These are phyloP conservation scores for Apostichopus japonicus DNA, from an alignment of 35 echinoderm and acorn worm genomes.

Conservation along the genomic window DNA sequence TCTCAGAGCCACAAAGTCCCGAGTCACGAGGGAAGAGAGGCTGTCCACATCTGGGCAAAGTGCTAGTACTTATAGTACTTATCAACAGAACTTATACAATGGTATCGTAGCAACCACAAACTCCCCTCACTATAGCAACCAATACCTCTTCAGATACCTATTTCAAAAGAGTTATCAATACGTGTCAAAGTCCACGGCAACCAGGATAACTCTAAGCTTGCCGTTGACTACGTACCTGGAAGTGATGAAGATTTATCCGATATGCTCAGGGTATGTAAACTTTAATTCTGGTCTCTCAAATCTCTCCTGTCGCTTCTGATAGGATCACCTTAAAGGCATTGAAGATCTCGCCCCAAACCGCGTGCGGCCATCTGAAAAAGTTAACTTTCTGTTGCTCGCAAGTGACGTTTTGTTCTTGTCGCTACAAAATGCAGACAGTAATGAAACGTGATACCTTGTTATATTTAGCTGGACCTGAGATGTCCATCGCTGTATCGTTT, in stretches of 20 bases:
- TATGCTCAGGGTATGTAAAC: slow-evolving; percentile 63
- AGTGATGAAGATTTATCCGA: slow-evolving; percentile 61
- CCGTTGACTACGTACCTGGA: slow-evolving; percentile 57
- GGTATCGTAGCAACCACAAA: slow-evolving; percentile 60
- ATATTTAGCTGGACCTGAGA: too few relatives aligned
- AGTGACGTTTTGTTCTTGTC: too few relatives aligned
- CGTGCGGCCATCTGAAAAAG: too few relatives aligned
- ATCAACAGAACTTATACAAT: slow-evolving; percentile 65
- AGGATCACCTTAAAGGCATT: too few relatives aligned
- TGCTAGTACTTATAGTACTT: neutral
- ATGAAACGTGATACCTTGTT: too few relatives aligned
- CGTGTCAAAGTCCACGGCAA: neutral
- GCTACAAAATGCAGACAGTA: too few relatives aligned
- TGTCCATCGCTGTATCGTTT: too few relatives aligned
- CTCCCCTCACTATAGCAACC: slow-evolving; percentile 39
- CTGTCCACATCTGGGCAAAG: slow-evolving; percentile 34
- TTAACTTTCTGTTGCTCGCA: too few relatives aligned
- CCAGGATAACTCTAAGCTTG: slow-evolving; percentile 56
- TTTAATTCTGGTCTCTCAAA: neutral
- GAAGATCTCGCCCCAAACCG: too few relatives aligned
- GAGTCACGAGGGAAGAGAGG: slow-evolving; percentile 35
- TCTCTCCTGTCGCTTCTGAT: too few relatives aligned
- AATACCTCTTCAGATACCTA: slow-evolving; percentile 13
- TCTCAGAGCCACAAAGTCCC: neutral
- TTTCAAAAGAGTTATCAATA: slow-evolving; percentile 16